Conservation (phyloP, 2,888 invertebrate species). For the Cantharis lateralis region DNA sequence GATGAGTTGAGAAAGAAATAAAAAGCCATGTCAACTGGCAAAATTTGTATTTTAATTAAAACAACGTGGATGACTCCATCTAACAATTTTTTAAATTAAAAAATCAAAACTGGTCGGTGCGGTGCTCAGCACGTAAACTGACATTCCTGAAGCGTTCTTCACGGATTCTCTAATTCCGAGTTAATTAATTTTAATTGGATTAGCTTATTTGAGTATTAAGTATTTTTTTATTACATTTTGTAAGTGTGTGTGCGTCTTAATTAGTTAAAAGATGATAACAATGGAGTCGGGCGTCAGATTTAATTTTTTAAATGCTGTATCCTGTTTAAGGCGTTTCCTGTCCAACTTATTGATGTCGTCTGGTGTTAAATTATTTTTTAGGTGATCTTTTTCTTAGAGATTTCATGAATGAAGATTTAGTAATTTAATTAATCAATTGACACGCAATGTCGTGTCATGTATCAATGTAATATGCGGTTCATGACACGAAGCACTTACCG, state of each 20-base stretch:
- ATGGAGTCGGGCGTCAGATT: slow-evolving; percentile 30
- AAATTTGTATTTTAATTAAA: too few relatives aligned
- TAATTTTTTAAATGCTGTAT: slow-evolving; percentile 40
- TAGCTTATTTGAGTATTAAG: background rate
- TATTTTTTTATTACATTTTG: background rate
- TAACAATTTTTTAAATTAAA: background rate
- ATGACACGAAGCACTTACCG: slow-evolving; percentile 28
- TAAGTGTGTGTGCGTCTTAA: background rate
- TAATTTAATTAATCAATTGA: slow-evolving; percentile 46
- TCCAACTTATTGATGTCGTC: slow-evolving; percentile 28
- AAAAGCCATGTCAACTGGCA: too few relatives aligned
- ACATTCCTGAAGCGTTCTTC: background rate
- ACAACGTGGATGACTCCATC: background rate
- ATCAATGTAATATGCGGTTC: slow-evolving; percentile 37
- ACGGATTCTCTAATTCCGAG: background rate
- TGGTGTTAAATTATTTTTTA: slow-evolving; percentile 44
- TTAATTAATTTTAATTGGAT: background rate
- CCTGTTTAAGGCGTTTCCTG: slow-evolving; percentile 46
- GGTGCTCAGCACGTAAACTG: background rate
- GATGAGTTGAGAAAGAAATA: too few relatives aligned
- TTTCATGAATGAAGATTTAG: slow-evolving; percentile 40
- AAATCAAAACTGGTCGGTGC: background rate
- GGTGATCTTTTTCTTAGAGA: slow-evolving; percentile 42
- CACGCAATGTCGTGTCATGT: slow-evolving; percentile 31
- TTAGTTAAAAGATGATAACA: slow-evolving; percentile 2